A percentile compares a stretch with the other conserved stretches of the same genome.
These are phyloP conservation scores for Poecile atricapillus DNA, from an alignment of 2,113 vertebrate species.

Conservation along the genomic window DNA sequence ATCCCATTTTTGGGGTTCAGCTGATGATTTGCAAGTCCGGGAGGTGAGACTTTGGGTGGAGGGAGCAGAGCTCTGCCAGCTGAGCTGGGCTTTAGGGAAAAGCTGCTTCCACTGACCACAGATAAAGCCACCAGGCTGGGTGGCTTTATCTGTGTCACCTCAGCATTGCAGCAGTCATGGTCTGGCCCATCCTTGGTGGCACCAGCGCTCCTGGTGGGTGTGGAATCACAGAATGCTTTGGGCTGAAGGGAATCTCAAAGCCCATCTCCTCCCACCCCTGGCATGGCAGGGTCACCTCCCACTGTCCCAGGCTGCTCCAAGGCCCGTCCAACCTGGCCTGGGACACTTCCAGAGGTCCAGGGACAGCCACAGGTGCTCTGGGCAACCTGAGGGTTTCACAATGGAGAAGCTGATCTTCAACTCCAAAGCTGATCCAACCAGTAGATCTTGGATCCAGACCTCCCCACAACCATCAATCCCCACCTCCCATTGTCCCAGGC, in stretches of 20 bases:
- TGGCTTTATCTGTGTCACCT: background rate
- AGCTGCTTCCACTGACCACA: background rate
- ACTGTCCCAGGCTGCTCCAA: background rate
- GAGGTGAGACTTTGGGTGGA: background rate
- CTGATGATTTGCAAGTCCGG: background rate
- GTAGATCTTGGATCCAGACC: background rate
- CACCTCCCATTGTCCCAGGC: background rate
- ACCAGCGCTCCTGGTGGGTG: background rate
- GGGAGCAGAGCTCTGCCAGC: background rate
- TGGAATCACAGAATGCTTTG: background rate
- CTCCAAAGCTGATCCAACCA: background rate
- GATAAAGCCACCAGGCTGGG: background rate
- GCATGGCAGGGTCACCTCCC: background rate
- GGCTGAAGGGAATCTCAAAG: background rate
- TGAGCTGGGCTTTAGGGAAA: background rate
- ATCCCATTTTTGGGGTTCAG: accelerated
- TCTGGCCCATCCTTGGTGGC: background rate
- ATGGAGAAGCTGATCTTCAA: too few relatives aligned
- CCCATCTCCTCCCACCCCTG: background rate
- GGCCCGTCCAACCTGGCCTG: accelerated
- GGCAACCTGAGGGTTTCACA: background rate
- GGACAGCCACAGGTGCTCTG: background rate
- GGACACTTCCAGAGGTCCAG: background rate
- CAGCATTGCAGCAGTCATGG: background rate
- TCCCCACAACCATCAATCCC: background rate